Percentiles rank a stretch among this genome's conserved stretches.
Evolutionary conservation across 2,888 invertebrate species (phyloP).

Genomic region (Protophormia terraenovae): DNA sequence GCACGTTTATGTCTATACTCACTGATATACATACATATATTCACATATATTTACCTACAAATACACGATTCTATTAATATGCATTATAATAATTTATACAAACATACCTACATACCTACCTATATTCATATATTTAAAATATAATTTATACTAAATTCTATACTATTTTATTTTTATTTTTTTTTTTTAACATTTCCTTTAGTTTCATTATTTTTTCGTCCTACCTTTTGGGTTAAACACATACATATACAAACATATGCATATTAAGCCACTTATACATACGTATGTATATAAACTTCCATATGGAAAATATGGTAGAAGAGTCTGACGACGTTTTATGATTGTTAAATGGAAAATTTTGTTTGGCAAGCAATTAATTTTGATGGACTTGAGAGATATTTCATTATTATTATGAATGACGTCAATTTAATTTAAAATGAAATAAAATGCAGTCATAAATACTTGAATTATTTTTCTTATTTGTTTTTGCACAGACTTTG

Average conservation of each 20-base stretch:
- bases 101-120: neutral
- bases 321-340: constrained; percentile 57
- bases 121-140: neutral
- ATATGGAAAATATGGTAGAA: constrained; percentile 40
- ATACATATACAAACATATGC: neutral
- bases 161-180: constrained; percentile 9
- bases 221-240: constrained; percentile 39
- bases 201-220: constrained; percentile 14
- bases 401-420: constrained; percentile 64
- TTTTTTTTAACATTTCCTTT: constrained; percentile 15
- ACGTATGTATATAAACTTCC: neutral
- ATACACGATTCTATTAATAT: constrained; percentile 40
- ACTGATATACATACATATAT: neutral
- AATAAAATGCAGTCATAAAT: constrained; percentile 51
- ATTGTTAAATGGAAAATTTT: constrained; percentile 57
- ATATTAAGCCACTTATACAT: neutral
- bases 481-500: constrained; percentile 9
- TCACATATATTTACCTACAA: neutral
- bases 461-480: neutral
- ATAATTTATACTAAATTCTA: constrained; percentile 35
- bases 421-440: constrained; percentile 65
- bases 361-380: constrained; percentile 67
- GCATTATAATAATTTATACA: constrained; percentile 23
- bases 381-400: constrained; percentile 67
- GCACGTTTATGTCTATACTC: constrained; percentile 4